phyloP scores from a whole-genome alignment of 64 coral and sea anemone species.

The Exaiptasia diaphana region DNA sequence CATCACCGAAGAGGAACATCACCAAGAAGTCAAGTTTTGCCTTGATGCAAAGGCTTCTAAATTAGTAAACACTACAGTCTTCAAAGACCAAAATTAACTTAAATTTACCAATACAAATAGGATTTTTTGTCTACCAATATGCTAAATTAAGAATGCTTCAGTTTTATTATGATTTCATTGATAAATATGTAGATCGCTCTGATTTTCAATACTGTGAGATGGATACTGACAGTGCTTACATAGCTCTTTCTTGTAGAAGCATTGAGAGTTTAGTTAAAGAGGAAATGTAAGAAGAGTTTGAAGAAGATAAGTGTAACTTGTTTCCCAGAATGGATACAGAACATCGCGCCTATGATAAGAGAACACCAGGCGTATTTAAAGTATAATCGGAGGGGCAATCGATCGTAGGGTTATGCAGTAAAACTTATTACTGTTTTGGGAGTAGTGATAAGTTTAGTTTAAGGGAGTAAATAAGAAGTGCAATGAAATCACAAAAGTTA shows the following conservation, averaged over 20 bases:
- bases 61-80: no score
- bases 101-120: no score
- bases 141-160: no score
- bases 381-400: neutral
- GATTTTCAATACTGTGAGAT: slow-evolving; percentile 53
- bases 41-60: no score
- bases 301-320: neutral
- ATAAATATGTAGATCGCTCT: slow-evolving; percentile 17
- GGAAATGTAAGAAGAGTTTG: neutral
- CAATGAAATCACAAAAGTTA: slow-evolving; percentile 14
- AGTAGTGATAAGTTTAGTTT: neutral
- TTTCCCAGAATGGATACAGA: slow-evolving; percentile 20
- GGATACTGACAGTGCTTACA: slow-evolving; percentile 7
- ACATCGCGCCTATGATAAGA: slow-evolving; percentile 2
- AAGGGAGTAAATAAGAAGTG: slow-evolving; percentile 1
- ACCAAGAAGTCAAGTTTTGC: no score
- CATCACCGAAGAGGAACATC: no score
- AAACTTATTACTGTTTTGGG: slow-evolving; percentile 21
- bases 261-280: slow-evolving; percentile 9
- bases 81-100: no score
- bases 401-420: neutral
- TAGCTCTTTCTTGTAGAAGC: slow-evolving; percentile 2
- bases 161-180: no score
- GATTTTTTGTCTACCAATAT: no score
- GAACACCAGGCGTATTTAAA: slow-evolving; percentile 24